phyloP scores from a whole-genome alignment of 2,113 vertebrate genomes.

The Cairina moschata region DNA sequence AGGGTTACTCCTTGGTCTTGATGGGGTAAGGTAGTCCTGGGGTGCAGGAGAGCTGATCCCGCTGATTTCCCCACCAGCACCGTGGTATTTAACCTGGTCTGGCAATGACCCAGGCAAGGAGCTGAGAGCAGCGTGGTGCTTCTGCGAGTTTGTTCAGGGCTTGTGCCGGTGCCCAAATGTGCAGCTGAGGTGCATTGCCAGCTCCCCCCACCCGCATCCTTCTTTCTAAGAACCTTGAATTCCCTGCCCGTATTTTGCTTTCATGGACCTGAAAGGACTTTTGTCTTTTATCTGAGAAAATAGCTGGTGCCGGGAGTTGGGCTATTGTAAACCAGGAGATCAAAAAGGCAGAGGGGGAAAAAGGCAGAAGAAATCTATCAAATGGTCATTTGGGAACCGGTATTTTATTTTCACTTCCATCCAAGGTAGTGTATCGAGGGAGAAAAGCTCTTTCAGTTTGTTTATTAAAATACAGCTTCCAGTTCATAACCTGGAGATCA shows the following conservation, averaged over 20 bases:
- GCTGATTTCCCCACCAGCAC: fast-evolving
- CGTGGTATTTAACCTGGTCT: not conserved
- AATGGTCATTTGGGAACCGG: constrained; percentile 50
- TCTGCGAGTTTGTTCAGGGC: not conserved
- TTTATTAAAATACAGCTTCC: constrained; percentile 31
- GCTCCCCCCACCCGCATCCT: not conserved
- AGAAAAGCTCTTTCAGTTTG: not conserved
- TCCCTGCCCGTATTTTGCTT: constrained; percentile 46
- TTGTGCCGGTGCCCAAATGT: not conserved
- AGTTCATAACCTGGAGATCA: not conserved
- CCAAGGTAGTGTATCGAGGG: not conserved
- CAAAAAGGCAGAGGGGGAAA: constrained; percentile 34
- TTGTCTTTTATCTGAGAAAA: constrained; percentile 76
- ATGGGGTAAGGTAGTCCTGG: not conserved
- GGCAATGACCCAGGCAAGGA: not conserved
- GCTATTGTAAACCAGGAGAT: constrained; percentile 13
- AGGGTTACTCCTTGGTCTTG: not conserved
- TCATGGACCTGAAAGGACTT: constrained; percentile 65
- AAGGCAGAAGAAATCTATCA: not conserved
- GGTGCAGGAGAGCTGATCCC: not conserved
- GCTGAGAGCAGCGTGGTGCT: not conserved
- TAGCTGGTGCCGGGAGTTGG: constrained; percentile 48
- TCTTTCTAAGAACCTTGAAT: constrained; percentile 56
- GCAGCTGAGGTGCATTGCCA: not conserved
- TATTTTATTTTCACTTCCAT: constrained; percentile 45